These are phyloP conservation scores for Strix uralensis DNA, from an alignment of 2,113 vertebrate genomes.

Conservation along the genomic window DNA sequence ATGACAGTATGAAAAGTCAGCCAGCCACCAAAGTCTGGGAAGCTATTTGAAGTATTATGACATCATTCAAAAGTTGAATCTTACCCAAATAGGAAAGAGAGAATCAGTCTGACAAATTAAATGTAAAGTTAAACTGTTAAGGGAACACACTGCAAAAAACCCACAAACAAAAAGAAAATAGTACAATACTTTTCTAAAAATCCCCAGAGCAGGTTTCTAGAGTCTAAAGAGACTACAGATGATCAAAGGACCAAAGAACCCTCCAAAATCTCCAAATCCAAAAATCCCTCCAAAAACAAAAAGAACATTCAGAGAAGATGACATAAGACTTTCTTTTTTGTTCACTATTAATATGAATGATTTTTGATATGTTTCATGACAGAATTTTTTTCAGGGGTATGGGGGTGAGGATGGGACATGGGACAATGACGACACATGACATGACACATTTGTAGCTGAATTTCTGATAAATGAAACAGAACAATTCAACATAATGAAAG, in stretches of 20 bases:
- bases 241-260: not conserved
- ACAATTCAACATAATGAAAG: not conserved
- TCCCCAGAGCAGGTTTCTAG: not conserved
- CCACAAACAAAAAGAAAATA: not conserved
- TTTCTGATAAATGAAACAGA: not conserved
- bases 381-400: not conserved
- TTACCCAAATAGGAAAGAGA: not conserved
- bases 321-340: not conserved
- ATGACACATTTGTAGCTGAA: not conserved
- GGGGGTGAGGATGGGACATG: fast-evolving
- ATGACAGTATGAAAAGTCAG: not conserved
- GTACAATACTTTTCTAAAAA: not conserved
- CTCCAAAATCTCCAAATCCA: not conserved
- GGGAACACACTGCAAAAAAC: not conserved
- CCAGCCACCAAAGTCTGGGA: not conserved
- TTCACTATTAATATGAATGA: not conserved
- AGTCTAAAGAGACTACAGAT: not conserved
- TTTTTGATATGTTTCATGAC: not conserved
- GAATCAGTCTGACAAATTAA: not conserved
- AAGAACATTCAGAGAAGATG: not conserved
- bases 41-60: not conserved
- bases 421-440: not conserved
- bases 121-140: not conserved
- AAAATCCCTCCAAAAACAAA: too few relatives aligned
- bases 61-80: not conserved